Evolutionary conservation across 2,888 invertebrate species (phyloP).

Genomic region (Eilema sororculum): DNA sequence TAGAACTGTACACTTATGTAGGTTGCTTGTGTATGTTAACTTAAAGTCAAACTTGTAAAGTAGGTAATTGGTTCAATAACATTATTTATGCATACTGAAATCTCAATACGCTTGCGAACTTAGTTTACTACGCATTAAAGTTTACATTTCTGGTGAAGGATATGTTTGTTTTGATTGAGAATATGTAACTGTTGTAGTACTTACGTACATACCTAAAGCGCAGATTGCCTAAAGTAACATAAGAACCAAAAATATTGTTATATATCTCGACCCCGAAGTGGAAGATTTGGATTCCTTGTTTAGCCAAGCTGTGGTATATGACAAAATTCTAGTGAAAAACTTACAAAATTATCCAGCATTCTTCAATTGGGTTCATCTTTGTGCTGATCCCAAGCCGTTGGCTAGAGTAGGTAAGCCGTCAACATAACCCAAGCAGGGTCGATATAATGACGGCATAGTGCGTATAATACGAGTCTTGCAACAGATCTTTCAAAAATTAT

Average conservation of each 20-base stretch:
- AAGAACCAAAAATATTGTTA: not conserved
- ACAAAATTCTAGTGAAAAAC: not conserved
- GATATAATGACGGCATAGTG: no score
- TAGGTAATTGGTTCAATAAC: not conserved
- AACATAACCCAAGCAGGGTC: not conserved
- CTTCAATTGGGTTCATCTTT: no score
- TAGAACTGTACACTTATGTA: not conserved
- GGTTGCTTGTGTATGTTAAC: not conserved
- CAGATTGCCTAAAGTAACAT: no score
- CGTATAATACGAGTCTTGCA: not conserved
- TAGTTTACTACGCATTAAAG: not conserved
- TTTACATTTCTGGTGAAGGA: not conserved
- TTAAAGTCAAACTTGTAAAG: conserved; percentile 5
- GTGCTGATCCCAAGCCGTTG: no score
- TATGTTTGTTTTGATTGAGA: not conserved
- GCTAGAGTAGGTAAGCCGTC: no score
- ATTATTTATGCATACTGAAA: not conserved
- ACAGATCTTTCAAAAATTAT: not conserved
- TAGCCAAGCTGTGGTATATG: not conserved
- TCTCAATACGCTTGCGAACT: not conserved
- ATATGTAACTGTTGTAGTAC: not conserved
- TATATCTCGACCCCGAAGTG: not conserved
- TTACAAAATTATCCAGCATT: not conserved
- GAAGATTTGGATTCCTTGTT: not conserved
- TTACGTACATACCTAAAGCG: no score